These are phyloP conservation scores for Tupaia tana DNA, from an alignment of 2,113 vertebrate genomes.

Conservation along the genomic window DNA sequence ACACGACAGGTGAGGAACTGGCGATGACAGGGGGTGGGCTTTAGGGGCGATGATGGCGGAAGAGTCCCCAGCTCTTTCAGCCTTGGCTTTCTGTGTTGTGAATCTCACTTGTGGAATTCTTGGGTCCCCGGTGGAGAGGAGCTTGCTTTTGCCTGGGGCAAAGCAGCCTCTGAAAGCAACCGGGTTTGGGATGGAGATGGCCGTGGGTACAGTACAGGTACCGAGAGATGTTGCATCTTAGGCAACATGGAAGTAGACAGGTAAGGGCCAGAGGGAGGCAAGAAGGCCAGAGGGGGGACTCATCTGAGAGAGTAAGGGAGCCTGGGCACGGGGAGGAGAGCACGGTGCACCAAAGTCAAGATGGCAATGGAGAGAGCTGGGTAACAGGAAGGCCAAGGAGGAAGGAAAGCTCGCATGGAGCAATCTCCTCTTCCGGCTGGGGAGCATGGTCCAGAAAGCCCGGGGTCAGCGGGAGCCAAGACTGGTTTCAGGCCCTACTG, in stretches of 20 bases:
- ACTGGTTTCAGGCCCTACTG: neutral
- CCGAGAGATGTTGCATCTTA: neutral
- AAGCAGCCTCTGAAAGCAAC: neutral
- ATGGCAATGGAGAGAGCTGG: neutral
- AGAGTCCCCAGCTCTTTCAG: neutral
- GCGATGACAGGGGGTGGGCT: neutral
- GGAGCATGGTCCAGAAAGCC: neutral
- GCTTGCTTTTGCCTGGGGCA: neutral
- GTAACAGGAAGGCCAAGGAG: conserved; percentile 61
- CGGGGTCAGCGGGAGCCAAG: neutral
- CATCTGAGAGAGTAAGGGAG: neutral
- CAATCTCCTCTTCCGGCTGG: conserved; percentile 36
- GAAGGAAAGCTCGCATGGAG: conserved; percentile 62
- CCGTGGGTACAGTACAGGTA: neutral
- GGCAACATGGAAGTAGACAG: neutral
- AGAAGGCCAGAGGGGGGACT: neutral
- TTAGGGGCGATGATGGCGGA: neutral
- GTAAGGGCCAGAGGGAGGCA: neutral
- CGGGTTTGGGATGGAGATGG: neutral
- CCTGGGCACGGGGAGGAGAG: neutral
- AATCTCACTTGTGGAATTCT: neutral
- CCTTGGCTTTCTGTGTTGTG: neutral
- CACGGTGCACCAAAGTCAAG: neutral
- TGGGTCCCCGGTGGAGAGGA: neutral
- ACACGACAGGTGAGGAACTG: conserved; percentile 65